Conservation (phyloP, 2,113 vertebrate genomes). For the Cichladusa arquata region DNA sequence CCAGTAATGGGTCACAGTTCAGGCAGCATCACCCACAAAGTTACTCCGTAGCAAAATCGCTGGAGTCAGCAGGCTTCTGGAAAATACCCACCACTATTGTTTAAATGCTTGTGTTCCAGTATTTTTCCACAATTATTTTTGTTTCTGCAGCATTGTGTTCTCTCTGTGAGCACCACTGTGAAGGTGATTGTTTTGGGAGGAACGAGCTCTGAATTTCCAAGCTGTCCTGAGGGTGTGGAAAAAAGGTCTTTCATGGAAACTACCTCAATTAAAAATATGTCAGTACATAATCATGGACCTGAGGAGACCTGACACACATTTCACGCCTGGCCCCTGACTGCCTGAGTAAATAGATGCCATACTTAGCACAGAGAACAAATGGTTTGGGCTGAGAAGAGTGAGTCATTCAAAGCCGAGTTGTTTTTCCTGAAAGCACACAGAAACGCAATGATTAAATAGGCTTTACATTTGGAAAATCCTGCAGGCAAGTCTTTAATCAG, state of each 20-base stretch:
- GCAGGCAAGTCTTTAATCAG: background rate
- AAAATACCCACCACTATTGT: background rate
- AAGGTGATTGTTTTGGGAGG: background rate
- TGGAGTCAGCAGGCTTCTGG: background rate
- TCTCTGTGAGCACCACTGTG: background rate
- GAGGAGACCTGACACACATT: constrained; percentile 29
- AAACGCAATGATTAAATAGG: constrained; percentile 2
- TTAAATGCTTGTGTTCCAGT: background rate
- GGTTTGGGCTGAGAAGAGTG: background rate
- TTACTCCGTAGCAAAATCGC: background rate
- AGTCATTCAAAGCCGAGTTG: background rate
- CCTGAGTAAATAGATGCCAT: background rate
- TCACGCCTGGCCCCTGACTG: background rate
- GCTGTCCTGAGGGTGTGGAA: background rate
- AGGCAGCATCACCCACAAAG: background rate
- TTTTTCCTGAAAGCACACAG: background rate
- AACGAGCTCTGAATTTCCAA: background rate
- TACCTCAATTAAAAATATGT: background rate
- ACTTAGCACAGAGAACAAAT: constrained; percentile 11
- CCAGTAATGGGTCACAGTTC: background rate
- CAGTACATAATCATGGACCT: background rate
- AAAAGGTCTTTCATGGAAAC: background rate
- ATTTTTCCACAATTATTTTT: background rate
- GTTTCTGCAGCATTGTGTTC: background rate
- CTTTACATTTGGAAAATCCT: constrained; percentile 28